These are phyloP conservation scores for Lathamus discolor DNA, from an alignment of 2,113 vertebrate genomes.

Conservation along the genomic window DNA sequence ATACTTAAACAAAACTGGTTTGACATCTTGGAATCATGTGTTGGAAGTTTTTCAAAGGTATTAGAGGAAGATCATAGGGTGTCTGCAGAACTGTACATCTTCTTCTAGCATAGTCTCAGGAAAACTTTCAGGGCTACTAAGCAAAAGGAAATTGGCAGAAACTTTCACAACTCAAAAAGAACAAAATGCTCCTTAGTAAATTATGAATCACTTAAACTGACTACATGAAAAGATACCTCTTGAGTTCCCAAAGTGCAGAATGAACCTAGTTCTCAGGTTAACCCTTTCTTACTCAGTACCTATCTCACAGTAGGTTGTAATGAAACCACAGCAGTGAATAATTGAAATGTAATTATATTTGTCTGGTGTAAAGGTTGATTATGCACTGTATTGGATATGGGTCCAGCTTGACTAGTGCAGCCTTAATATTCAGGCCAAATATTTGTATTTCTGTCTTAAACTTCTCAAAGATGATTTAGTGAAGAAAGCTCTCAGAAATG, in stretches of 20 bases:
- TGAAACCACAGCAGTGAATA: background rate
- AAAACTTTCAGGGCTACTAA: conserved; percentile 14
- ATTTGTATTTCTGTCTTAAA: background rate
- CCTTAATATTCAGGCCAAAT: background rate
- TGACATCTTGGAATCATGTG: conserved; percentile 23
- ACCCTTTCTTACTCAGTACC: background rate
- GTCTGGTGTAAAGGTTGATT: background rate
- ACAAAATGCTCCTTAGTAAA: background rate
- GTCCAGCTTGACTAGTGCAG: background rate
- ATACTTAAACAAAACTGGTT: conserved; percentile 13
- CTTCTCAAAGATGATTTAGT: background rate
- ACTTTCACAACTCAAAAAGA: background rate
- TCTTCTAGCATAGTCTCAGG: background rate
- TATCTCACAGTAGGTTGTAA: background rate
- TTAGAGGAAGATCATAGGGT: background rate
- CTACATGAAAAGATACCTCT: background rate
- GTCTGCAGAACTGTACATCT: background rate
- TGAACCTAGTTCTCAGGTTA: background rate
- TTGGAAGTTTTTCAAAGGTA: conserved; percentile 13
- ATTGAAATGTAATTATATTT: background rate
- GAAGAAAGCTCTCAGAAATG: background rate
- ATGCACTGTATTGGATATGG: background rate
- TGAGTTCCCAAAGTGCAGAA: background rate
- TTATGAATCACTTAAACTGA: background rate
- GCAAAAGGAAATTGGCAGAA: background rate